Base-by-base conservation (phyloP, 2,888 invertebrate genomes). In the Caenorhabditis sp. region DNA sequence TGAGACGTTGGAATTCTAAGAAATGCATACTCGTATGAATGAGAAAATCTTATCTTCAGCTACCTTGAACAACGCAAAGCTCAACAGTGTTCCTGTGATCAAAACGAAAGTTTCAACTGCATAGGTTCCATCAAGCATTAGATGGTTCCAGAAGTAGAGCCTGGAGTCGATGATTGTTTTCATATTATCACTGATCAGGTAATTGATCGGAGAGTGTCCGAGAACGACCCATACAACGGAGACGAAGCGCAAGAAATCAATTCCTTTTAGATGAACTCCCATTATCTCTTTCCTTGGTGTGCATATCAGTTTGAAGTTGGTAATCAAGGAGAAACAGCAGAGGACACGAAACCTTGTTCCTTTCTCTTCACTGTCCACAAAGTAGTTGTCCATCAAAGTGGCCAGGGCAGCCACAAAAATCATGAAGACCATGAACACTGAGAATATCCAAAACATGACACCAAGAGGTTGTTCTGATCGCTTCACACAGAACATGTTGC, bases 21-120 rank as follows among this genome's bases (percentile, higher is more conserved):
- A 32, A 32, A 32, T 32, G 9, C 4, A 32, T 3, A n/a, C n/a
- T n/a, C n/a, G n/a, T n/a, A n/a, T 20, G 11, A 18, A 28, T 6
- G 11, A 9, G 8, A 9, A 1, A 44, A 15, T 40, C 24, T 28
- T 9, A 11, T 37, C n/a, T 32, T 26, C 1, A 15, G 11, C 11
- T n/a, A 55, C 80, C 64, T 81, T 84, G 74, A 88, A 88, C 50
- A 88, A 81, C 20, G 83, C 53, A 53, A 83, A 89, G 3, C 87
- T 44, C 4, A 89, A 22, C 1, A 89, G 60, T 13, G 87, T 56
- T 18, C 86, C 88, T n/a, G 84, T 79, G 18, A 87, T 32, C 28
- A 70, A 50, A 67, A 89, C 85, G 68, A 89, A 89, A 0, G 88
- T 84, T 50, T 89, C 89, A 1, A 89, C 88, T 6, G 86, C 72